These are phyloP conservation scores for Andrena dorsata DNA, from an alignment of 2,888 invertebrate species.

Conservation along the genomic window DNA sequence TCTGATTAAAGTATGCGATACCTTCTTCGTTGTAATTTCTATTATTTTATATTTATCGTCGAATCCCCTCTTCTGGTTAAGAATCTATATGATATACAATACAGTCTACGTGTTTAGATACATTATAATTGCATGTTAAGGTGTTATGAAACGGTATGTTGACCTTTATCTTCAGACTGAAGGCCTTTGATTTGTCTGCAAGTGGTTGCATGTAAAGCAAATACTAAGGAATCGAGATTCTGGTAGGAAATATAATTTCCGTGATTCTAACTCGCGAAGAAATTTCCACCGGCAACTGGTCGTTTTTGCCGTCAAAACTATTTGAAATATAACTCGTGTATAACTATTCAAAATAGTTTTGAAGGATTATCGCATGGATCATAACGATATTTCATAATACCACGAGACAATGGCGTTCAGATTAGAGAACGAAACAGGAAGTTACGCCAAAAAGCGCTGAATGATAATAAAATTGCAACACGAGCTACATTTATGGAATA, in stretches of 20 bases:
- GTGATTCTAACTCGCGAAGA: not conserved
- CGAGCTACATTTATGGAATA: constrained; percentile 58
- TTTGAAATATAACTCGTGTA: constrained; percentile 4
- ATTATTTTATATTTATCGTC: not conserved
- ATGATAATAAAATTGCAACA: constrained; percentile 55
- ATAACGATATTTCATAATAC: constrained; percentile 48
- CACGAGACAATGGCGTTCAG: constrained; percentile 51
- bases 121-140: not conserved
- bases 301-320: constrained; percentile 36
- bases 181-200: not conserved
- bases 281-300: constrained; percentile 36
- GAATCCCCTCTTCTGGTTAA: not conserved
- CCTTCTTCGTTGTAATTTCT: not conserved
- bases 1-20: not conserved
- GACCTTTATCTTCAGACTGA: not conserved
- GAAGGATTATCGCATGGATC: constrained; percentile 25
- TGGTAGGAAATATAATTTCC: not conserved
- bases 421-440: constrained; percentile 57
- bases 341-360: constrained; percentile 17
- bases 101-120: not conserved
- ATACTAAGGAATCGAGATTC: not conserved
- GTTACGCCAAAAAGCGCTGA: constrained; percentile 68
- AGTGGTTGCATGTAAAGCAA: not conserved
- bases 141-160: not conserved
- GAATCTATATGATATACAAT: not conserved